These are phyloP conservation scores for Drosophila paracracens DNA, from an alignment of 2,888 invertebrate species.

Conservation along the genomic window DNA sequence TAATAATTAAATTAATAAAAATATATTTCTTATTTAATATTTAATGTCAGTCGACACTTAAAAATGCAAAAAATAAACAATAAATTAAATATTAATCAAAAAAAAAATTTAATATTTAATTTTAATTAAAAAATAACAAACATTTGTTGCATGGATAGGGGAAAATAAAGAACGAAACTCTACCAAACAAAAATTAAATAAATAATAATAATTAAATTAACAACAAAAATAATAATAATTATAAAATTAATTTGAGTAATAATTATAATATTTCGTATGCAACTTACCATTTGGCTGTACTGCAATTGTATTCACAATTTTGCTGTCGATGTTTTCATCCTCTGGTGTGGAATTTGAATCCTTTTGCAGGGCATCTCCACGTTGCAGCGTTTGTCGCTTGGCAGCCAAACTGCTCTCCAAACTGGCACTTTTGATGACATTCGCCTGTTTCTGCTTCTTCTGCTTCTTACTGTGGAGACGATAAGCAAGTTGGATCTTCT, in stretches of 20 bases:
- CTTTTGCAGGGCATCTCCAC: slow-evolving; percentile 83
- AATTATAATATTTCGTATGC: not conserved
- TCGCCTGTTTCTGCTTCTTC: slow-evolving; percentile 18
- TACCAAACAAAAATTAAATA: not conserved
- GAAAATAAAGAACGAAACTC: not conserved
- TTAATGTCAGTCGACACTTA: not conserved
- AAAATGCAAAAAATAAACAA: not conserved
- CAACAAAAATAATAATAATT: not conserved
- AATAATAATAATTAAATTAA: not conserved
- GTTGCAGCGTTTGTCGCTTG: slow-evolving; percentile 82
- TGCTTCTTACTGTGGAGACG: slow-evolving; percentile 53
- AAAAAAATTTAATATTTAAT: too few species aligned
- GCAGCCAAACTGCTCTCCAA: slow-evolving; percentile 79
- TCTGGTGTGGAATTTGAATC: slow-evolving; percentile 82
- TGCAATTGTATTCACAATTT: not conserved
- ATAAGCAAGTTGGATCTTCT: slow-evolving; percentile 72
- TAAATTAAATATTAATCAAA: too few species aligned
- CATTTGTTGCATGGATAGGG: not conserved
- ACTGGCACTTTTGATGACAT: slow-evolving; percentile 36
- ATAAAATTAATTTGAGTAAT: not conserved
- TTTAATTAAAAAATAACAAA: not conserved
- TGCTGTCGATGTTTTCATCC: slow-evolving; percentile 64
- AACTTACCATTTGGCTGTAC: slow-evolving; percentile 37
- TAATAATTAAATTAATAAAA: not conserved
- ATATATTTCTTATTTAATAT: not conserved